Conservation (phyloP, 2,888 invertebrate genomes). For the Eilema griseolum region DNA sequence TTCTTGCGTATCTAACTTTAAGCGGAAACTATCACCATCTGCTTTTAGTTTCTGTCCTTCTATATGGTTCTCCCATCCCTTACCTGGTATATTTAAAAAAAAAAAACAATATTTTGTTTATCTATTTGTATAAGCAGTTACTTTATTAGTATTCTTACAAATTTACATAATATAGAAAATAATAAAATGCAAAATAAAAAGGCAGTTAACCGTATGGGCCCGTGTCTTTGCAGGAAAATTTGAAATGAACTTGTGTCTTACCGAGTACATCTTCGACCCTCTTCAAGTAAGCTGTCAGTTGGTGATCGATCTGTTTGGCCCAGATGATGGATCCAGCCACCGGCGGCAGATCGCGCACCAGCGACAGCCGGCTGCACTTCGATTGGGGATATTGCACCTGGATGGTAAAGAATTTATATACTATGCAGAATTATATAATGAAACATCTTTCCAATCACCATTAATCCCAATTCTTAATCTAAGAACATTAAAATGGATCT, state of each 20-base stretch:
- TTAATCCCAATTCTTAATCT: too few species aligned
- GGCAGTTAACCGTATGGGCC: too few species aligned
- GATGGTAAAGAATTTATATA: not conserved
- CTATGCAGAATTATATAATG: too few species aligned
- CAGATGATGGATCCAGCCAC: constrained; percentile 99
- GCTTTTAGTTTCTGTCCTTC: constrained; percentile 99
- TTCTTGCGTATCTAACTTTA: constrained; percentile 98
- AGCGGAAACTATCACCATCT: constrained; percentile 98
- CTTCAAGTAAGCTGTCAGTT: constrained; percentile 97
- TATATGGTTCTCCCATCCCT: constrained; percentile 99
- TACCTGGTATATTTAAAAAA: constrained; percentile 83
- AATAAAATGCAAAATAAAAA: too few species aligned
- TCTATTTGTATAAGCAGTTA: too few species aligned
- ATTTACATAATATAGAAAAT: too few species aligned
- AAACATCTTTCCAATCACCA: too few species aligned
- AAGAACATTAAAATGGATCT: too few species aligned
- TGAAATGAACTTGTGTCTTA: constrained; percentile 60
- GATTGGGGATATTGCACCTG: constrained; percentile 98
- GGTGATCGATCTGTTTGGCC: constrained; percentile 99
- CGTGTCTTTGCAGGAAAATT: not conserved
- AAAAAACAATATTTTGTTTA: not conserved
- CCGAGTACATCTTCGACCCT: constrained; percentile 99
- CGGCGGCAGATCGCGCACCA: constrained; percentile 97
- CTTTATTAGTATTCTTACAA: too few species aligned
- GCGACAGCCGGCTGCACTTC: constrained; percentile 96